Evolutionary conservation across 2,113 vertebrate genomes (phyloP).

Genomic region (Perca schrenkii): DNA sequence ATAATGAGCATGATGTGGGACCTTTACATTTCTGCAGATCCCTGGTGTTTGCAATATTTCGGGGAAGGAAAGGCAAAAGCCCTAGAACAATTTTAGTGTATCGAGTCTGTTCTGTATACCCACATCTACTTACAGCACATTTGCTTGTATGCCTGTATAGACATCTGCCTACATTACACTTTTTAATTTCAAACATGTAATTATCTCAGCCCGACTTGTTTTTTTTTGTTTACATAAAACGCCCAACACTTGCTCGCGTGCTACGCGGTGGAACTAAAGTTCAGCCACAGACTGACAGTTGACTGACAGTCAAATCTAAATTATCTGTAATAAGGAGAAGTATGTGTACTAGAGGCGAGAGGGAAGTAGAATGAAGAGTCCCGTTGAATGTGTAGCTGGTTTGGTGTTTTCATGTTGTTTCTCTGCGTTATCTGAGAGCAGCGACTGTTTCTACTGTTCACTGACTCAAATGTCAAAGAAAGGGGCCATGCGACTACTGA

Average conservation of each 20-base stretch:
- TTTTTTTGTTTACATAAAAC: background rate
- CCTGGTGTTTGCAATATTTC: background rate
- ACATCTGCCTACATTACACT: no score
- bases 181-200: background rate
- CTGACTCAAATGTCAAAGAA: background rate
- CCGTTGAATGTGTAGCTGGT: background rate
- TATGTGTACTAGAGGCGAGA: slow-evolving; percentile 15
- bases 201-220: no score
- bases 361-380: slow-evolving; percentile 50
- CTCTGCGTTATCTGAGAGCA: background rate
- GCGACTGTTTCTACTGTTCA: background rate
- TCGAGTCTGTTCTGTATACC: background rate
- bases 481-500: no score
- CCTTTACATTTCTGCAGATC: background rate
- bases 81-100: no score
- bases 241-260: background rate
- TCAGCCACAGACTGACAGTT: background rate
- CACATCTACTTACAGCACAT: background rate
- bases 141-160: background rate
- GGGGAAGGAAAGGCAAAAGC: background rate
- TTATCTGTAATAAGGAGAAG: slow-evolving; percentile 34
- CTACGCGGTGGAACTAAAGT: background rate
- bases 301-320: background rate
- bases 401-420: background rate
- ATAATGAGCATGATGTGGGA: no score